phyloP scores from a whole-genome alignment of 2,113 vertebrate genomes.

The Peucedramus taeniatus region DNA sequence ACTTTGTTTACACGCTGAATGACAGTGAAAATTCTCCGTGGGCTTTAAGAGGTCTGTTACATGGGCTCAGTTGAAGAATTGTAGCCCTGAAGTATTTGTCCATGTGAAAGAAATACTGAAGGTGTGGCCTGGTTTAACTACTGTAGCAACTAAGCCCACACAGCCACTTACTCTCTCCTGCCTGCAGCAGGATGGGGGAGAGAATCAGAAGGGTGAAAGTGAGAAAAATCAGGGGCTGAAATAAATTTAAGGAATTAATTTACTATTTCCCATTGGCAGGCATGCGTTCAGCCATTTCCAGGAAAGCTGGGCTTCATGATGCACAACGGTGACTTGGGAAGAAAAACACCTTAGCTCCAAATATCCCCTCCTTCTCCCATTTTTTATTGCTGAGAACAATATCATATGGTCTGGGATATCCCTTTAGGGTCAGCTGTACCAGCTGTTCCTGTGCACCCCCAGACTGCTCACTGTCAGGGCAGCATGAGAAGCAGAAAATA shows the following conservation, averaged over 20 bases:
- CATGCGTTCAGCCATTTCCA: not conserved
- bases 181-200: accelerated
- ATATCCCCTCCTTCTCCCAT: not conserved
- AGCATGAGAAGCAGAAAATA: not conserved
- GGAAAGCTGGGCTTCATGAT: not conserved
- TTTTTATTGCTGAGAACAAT: not conserved
- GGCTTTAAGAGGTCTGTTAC: not conserved
- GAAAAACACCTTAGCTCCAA: not conserved
- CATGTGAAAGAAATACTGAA: not conserved
- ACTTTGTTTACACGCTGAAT: not conserved
- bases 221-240: not conserved
- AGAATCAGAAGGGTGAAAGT: not conserved
- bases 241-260: not conserved
- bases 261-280: not conserved
- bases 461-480: not conserved
- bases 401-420: not conserved
- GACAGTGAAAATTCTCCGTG: not conserved
- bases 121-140: not conserved
- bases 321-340: not conserved
- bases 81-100: not conserved
- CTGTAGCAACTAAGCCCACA: accelerated
- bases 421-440: not conserved
- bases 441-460: not conserved
- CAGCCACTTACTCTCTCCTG: not conserved
- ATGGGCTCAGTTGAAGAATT: not conserved